A percentile compares a stretch with the other conserved stretches of the same genome.
phyloP scores from a whole-genome alignment of 2,113 vertebrate species.

The Oceanites oceanicus region DNA sequence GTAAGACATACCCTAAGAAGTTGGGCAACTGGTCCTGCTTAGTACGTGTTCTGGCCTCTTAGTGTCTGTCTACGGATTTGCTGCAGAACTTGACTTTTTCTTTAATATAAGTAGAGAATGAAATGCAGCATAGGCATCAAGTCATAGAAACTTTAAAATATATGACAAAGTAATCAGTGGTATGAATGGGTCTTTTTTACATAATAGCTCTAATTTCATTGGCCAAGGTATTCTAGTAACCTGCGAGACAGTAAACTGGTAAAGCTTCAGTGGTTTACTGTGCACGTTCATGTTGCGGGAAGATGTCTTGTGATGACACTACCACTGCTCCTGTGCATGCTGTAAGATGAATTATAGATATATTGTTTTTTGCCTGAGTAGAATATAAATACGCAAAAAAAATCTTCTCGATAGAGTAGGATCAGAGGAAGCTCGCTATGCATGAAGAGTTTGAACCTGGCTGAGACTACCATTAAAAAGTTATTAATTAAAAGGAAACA shows the following conservation, averaged over 20 bases:
- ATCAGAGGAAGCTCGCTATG: neutral
- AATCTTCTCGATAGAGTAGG: neutral
- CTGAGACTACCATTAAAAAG: slow-evolving; percentile 25
- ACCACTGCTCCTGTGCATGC: neutral
- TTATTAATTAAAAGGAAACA: slow-evolving; percentile 7
- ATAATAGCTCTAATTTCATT: neutral
- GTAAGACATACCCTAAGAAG: fast-evolving
- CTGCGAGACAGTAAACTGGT: neutral
- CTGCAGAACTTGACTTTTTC: neutral
- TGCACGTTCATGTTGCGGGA: neutral
- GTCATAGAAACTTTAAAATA: neutral
- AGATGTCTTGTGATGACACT: neutral
- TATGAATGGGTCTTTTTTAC: neutral
- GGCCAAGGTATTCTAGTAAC: neutral
- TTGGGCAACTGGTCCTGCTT: neutral
- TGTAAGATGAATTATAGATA: neutral
- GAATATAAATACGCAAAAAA: slow-evolving; percentile 1
- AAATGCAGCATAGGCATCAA: neutral
- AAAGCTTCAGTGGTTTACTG: neutral
- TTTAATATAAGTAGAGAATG: fast-evolving
- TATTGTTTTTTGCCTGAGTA: neutral
- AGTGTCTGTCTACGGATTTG: neutral
- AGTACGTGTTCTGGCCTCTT: fast-evolving
- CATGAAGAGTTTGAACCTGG: neutral
- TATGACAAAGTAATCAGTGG: neutral